phyloP scores from a whole-genome alignment of 2,797 vertebrate species.

The Gephyroberyx darwinii region DNA sequence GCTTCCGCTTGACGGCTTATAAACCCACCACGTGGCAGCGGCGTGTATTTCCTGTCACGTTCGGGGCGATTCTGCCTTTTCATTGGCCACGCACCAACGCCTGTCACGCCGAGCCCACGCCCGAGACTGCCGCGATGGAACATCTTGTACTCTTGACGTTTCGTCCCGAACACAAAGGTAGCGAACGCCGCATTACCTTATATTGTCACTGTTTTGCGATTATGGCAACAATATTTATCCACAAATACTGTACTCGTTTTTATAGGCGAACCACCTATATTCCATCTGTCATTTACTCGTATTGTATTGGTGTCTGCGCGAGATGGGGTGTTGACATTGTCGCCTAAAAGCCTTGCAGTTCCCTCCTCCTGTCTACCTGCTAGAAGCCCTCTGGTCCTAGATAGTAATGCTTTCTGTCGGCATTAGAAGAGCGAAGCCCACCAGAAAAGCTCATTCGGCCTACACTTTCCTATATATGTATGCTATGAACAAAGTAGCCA shows the following conservation, averaged over 20 bases:
- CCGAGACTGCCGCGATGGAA: neutral
- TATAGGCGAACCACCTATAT: too few species aligned
- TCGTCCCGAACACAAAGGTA: neutral
- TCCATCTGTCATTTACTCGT: too few species aligned
- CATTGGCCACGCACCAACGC: constrained; percentile 53
- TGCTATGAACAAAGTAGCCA: neutral
- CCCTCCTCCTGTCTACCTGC: too few species aligned
- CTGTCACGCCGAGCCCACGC: constrained; percentile 39
- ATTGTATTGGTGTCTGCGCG: too few species aligned
- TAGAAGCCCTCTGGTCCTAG: too few species aligned
- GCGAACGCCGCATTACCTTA: neutral
- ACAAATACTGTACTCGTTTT: neutral
- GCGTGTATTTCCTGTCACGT: constrained; percentile 58
- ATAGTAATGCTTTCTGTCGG: neutral
- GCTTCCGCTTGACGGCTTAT: constrained; percentile 86
- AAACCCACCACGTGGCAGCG: constrained; percentile 75
- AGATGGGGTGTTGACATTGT: too few species aligned
- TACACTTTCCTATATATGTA: neutral
- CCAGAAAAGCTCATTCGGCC: neutral
- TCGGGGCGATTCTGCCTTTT: fast-evolving
- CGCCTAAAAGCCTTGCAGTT: too few species aligned
- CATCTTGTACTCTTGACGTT: constrained; percentile 49
- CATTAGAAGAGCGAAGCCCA: neutral
- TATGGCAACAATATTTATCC: neutral
- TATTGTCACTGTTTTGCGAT: neutral